Evolutionary conservation across 2,888 invertebrate species (phyloP), one percentile per base, ranked within the genome.

Genomic region (Brachyopa scutellaris): DNA sequence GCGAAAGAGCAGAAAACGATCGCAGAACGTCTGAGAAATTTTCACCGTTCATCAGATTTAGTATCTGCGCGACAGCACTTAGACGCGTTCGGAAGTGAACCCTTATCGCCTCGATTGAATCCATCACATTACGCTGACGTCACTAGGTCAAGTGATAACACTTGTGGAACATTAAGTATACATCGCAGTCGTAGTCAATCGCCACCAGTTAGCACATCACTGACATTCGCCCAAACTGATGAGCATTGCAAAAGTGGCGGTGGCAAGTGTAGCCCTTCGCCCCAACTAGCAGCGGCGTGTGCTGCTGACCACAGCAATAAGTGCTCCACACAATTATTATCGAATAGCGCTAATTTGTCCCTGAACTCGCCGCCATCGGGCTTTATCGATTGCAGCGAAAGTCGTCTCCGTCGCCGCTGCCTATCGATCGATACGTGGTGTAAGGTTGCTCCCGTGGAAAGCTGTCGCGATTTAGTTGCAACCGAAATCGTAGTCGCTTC

Each of bases 301-400:
- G 70, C 64, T 82, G 82, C 82, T 77, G 82, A 72, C 82, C 15
- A 53, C 47, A 72, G 66, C 82, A 82, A 8, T 9, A 76, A 74
- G 11, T 38, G 26, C 31, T 29, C 57, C 26, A 9, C 47, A 5
- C n/a, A 31, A 47, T n/a, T 47, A 21, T 40, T 47, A 40, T 13
- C 49, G 33, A 45, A 61, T 17, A 49, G n/a, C 23, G 13, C 66
- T 40, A 66, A 61, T 66, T 36, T 42, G 61, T 40, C 82, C 77
- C 61, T 77, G 66, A 82, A 72, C 70, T 23, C 64, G 26, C 6
- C 40, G 11, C 17, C 2, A 23, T 29, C 19, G 7, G 29, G 26
- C 51, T 51, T 7, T 40, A 51, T 67, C 55, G 67, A 67, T 67
- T 47, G 4, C 8, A 42, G 8, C 23, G 9, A 47, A 47, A 61